A percentile compares a stretch with the other conserved stretches of the same genome.
These are phyloP conservation scores for Gasterosteus nipponicus DNA, from an alignment of 2,113 vertebrate species.

Conservation along the genomic window DNA sequence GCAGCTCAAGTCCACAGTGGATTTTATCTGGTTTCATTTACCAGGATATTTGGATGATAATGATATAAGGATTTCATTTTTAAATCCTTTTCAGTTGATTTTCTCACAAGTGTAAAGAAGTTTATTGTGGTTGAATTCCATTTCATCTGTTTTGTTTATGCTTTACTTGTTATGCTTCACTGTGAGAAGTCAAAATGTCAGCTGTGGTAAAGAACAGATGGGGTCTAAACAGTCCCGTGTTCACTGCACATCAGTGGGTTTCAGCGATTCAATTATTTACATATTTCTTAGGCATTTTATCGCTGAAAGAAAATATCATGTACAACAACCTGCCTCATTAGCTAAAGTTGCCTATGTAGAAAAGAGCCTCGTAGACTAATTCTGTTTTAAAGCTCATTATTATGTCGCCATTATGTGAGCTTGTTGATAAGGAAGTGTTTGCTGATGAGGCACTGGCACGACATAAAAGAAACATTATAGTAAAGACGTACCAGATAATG, in stretches of 20 bases:
- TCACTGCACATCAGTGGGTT: background rate
- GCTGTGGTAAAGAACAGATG: background rate
- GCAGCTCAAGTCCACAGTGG: background rate
- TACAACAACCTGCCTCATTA: background rate
- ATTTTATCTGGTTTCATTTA: constrained; percentile 9
- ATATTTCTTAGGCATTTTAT: background rate
- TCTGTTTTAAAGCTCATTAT: constrained; percentile 6
- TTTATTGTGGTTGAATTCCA: background rate
- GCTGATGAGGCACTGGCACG: background rate
- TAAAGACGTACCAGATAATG: background rate
- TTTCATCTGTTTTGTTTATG: background rate
- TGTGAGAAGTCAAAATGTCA: background rate
- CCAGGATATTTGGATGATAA: constrained; percentile 20
- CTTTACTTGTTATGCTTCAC: background rate
- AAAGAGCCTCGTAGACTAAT: background rate
- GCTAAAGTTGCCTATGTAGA: background rate
- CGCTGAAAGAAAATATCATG: background rate
- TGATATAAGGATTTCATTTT: background rate
- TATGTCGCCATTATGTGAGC: constrained; percentile 1
- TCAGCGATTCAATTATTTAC: background rate
- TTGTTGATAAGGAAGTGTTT: constrained; percentile 3
- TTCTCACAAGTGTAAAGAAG: background rate
- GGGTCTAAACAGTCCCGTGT: background rate
- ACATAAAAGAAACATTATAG: constrained; percentile 1
- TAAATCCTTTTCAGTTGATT: background rate